These are phyloP conservation scores for Andricus curvator DNA, from an alignment of 2,888 invertebrate species.

Conservation along the genomic window DNA sequence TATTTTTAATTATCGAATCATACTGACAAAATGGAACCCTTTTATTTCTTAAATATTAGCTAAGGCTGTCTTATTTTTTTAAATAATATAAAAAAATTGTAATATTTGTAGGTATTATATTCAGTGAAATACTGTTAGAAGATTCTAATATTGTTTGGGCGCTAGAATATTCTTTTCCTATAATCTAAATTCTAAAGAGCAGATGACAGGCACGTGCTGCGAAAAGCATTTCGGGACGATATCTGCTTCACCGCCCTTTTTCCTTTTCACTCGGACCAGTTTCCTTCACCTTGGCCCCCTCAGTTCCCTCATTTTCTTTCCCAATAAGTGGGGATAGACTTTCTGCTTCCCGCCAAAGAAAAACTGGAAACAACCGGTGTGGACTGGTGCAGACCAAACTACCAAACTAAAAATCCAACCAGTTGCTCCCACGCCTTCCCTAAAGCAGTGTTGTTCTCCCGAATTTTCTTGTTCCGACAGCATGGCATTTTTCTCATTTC, in stretches of 20 bases:
- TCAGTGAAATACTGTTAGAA: not conserved
- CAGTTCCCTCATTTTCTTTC: constrained; percentile 34
- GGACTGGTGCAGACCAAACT: not conserved
- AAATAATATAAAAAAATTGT: not conserved
- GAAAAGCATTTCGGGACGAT: constrained; percentile 10
- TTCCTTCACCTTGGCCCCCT: not conserved
- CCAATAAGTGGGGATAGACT: constrained; percentile 27
- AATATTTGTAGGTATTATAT: not conserved
- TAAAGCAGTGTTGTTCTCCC: not conserved
- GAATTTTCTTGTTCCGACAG: not conserved
- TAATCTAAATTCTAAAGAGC: constrained; percentile 3
- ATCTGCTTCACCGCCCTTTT: constrained; percentile 23
- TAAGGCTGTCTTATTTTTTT: not conserved
- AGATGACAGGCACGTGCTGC: constrained; percentile 38
- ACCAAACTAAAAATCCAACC: constrained; percentile 27
- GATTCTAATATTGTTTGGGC: constrained; percentile 1
- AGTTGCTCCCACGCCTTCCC: constrained; percentile 32
- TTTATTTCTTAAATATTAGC: not conserved
- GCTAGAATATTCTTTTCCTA: not conserved
- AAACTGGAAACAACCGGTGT: constrained; percentile 15
- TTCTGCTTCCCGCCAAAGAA: constrained; percentile 39
- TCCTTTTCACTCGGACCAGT: constrained; percentile 32
- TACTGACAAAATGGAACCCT: not conserved
- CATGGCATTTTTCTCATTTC: constrained; percentile 4
- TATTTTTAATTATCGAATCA: not conserved